Percentiles rank a stretch among this genome's conserved stretches.
phyloP scores from a whole-genome alignment of 2,113 vertebrate species.

The Menidia beryllina region DNA sequence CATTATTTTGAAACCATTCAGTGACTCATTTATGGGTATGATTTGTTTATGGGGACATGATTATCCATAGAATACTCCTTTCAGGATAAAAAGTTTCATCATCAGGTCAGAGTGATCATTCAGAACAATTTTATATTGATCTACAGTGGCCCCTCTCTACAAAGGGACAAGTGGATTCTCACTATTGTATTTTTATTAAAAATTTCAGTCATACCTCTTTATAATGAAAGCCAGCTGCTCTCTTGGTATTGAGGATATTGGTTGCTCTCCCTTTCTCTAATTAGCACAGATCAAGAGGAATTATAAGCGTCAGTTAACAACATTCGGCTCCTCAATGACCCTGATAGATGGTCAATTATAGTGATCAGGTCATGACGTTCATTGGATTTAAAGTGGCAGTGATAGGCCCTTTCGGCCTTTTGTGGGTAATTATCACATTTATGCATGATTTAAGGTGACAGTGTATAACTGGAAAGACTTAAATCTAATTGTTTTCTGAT shows the following conservation, averaged over 20 bases:
- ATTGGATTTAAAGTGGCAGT: slow-evolving; percentile 84
- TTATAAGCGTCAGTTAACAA: slow-evolving; percentile 81
- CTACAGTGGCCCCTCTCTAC: background rate
- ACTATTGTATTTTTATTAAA: slow-evolving; percentile 39
- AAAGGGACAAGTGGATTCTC: slow-evolving; percentile 19
- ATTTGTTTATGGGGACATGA: background rate
- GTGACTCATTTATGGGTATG: background rate
- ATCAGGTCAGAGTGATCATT: background rate
- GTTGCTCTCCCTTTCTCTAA: slow-evolving; percentile 79
- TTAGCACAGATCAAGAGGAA: slow-evolving; percentile 84
- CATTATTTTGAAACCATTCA: background rate
- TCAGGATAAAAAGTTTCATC: background rate
- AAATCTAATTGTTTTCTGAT: slow-evolving; percentile 82
- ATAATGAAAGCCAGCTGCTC: slow-evolving; percentile 52
- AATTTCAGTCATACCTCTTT: slow-evolving; percentile 29
- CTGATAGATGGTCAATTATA: slow-evolving; percentile 87
- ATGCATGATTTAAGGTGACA: slow-evolving; percentile 83
- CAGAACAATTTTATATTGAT: slow-evolving; percentile 5
- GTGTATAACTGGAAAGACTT: slow-evolving; percentile 74
- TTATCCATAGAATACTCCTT: background rate
- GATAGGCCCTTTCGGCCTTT: slow-evolving; percentile 78
- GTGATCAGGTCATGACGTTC: slow-evolving; percentile 81
- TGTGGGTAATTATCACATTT: slow-evolving; percentile 83
- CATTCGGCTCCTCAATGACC: slow-evolving; percentile 80
- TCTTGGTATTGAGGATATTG: slow-evolving; percentile 64